Percentiles rank a stretch among this genome's conserved stretches.
Conservation (phyloP, 2,888 invertebrate genomes). For the Abrostola triplasia region DNA sequence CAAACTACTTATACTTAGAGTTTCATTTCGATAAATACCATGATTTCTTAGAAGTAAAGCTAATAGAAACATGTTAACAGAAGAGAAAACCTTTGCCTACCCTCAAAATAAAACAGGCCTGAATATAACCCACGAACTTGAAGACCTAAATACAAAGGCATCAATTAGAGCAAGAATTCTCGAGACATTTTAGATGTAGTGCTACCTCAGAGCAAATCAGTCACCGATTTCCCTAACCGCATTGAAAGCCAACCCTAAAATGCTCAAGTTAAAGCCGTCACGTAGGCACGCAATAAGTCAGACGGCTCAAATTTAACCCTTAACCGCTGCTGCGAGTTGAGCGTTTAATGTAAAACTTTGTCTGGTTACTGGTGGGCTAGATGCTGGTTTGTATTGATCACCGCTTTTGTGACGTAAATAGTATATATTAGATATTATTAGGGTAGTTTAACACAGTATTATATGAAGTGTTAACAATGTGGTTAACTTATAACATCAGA, state of each 20-base stretch:
- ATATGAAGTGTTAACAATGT: too few species aligned
- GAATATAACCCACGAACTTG: too few species aligned
- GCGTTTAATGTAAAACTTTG: slow-evolving; percentile 38
- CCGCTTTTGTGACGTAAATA: background rate
- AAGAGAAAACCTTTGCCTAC: too few species aligned
- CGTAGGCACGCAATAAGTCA: slow-evolving; percentile 43
- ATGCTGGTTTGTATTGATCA: slow-evolving; percentile 18
- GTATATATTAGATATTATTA: background rate
- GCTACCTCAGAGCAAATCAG: slow-evolving; percentile 10
- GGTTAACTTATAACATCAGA: too few species aligned
- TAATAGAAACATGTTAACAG: too few species aligned
- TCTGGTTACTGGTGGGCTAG: slow-evolving; percentile 2
- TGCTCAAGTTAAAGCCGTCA: slow-evolving; percentile 18
- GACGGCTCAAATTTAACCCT: slow-evolving; percentile 32
- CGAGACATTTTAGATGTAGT: background rate
- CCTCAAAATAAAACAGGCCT: too few species aligned
- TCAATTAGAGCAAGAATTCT: too few species aligned
- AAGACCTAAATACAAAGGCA: too few species aligned
- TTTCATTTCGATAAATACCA: too few species aligned
- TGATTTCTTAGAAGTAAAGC: too few species aligned
- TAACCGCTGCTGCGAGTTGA: slow-evolving; percentile 25
- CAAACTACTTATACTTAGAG: too few species aligned
- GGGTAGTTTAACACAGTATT: too few species aligned
- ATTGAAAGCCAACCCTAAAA: slow-evolving; percentile 28
- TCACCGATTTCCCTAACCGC: slow-evolving; percentile 25